Evolutionary conservation across 2,113 vertebrate species (phyloP).

Genomic region (Vidua chalybeata): DNA sequence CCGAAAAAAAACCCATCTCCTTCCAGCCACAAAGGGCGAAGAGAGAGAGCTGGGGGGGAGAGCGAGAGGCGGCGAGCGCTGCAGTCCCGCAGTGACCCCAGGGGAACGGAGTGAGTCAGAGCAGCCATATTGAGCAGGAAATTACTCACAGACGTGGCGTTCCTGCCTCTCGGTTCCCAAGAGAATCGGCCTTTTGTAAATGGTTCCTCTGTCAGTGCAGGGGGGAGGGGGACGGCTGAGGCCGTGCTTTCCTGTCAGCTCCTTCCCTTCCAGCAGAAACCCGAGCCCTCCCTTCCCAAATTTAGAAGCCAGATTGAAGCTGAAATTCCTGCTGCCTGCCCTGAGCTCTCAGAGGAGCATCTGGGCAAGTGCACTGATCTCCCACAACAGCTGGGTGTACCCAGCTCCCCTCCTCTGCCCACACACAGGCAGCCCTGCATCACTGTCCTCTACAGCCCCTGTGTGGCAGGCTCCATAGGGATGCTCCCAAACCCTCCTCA

Average conservation of each 20-base stretch:
- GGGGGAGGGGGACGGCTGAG: slow-evolving; percentile 74
- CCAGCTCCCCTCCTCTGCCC: neutral
- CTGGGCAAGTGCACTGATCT: neutral
- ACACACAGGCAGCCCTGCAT: neutral
- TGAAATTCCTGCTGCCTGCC: slow-evolving; percentile 74
- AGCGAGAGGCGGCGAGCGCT: slow-evolving; percentile 71
- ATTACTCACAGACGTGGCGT: slow-evolving; percentile 93
- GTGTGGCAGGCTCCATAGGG: accelerated
- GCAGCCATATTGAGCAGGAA: slow-evolving; percentile 98
- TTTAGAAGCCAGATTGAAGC: slow-evolving; percentile 81
- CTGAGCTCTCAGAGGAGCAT: neutral
- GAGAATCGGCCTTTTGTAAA: slow-evolving; percentile 88
- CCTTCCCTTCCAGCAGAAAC: slow-evolving; percentile 82
- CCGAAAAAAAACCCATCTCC: slow-evolving; percentile 22
- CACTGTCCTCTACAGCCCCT: neutral
- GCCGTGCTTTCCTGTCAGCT: slow-evolving; percentile 84
- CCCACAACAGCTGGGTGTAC: neutral
- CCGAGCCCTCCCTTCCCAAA: slow-evolving; percentile 79
- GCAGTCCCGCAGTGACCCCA: slow-evolving; percentile 81
- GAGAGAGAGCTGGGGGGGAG: slow-evolving; percentile 69
- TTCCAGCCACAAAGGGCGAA: slow-evolving; percentile 72
- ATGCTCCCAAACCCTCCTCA: neutral
- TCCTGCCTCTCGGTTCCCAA: slow-evolving; percentile 81
- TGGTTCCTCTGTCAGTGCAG: slow-evolving; percentile 85
- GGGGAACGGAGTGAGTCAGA: slow-evolving; percentile 91